These are phyloP conservation scores for Channallabes apus DNA, from an alignment of 2,797 vertebrate genomes.

Conservation along the genomic window DNA sequence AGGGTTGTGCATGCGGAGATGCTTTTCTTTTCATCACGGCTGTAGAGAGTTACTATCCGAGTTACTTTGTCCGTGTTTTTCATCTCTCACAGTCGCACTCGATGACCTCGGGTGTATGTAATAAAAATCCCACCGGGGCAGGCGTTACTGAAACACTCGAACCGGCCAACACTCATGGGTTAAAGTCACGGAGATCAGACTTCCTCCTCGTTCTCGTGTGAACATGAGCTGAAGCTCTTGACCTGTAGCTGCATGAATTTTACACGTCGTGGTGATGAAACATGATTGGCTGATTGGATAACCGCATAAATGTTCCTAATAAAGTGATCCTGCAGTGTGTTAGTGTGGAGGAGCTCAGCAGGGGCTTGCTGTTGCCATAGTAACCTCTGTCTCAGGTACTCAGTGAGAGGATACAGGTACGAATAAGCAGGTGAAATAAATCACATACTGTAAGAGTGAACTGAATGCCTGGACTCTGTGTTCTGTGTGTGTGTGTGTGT, in stretches of 20 bases:
- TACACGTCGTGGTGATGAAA: neutral
- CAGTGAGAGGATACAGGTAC: conserved; percentile 19
- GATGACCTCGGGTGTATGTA: neutral
- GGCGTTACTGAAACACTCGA: no score
- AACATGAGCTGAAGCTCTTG: neutral
- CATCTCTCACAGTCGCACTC: no score
- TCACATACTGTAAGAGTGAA: no score
- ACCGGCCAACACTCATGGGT: neutral
- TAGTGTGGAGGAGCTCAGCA: neutral
- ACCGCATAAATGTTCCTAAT: neutral
- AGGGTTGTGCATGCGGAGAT: neutral
- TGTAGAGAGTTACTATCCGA: neutral
- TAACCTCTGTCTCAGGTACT: neutral
- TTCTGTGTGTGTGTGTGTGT: neutral
- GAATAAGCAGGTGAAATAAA: neutral
- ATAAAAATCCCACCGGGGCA: neutral
- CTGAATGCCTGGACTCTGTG: no score
- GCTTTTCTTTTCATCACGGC: neutral
- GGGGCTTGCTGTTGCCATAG: conserved; percentile 23
- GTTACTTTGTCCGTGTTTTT: neutral
- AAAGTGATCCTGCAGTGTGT: neutral
- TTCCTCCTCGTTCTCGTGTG: neutral
- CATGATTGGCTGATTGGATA: neutral
- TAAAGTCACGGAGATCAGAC: neutral
- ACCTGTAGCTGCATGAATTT: neutral